These are phyloP conservation scores for Daubentonia madagascariensis DNA, from an alignment of 2,113 vertebrate genomes.

Conservation along the genomic window DNA sequence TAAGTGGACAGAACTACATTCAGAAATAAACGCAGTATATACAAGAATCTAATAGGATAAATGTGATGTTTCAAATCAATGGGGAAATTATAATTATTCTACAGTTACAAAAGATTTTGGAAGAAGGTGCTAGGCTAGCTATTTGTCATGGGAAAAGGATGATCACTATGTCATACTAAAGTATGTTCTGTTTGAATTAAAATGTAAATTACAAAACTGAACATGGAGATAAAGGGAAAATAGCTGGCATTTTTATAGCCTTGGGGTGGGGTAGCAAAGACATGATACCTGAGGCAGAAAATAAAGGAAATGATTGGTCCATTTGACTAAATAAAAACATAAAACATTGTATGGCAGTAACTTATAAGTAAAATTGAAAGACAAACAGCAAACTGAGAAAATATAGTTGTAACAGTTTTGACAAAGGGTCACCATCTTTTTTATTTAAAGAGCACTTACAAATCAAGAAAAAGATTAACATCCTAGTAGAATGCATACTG, in stretches of 20 bases:
- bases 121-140: neutral
- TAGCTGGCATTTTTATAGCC: neutral
- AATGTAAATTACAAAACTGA: neutral
- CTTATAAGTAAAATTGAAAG: neutral
- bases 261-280: neutral
- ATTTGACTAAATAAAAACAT: neutral
- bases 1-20: neutral
- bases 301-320: neutral
- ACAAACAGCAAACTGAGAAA: neutral
- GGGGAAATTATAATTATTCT: neutral
- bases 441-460: neutral
- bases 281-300: neutral
- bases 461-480: neutral
- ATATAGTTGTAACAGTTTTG: slow-evolving; percentile 10
- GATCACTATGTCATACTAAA: neutral
- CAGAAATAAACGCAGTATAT: neutral
- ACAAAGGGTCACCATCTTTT: neutral
- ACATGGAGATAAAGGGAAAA: neutral
- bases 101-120: neutral
- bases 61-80: neutral
- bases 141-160: neutral
- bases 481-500: neutral
- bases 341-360: neutral
- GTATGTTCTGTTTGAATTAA: neutral
- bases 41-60: neutral